Percentiles rank a stretch among this genome's conserved stretches.
These are phyloP conservation scores for Natrix natrix DNA, from an alignment of 2,797 vertebrate genomes.

Conservation along the genomic window DNA sequence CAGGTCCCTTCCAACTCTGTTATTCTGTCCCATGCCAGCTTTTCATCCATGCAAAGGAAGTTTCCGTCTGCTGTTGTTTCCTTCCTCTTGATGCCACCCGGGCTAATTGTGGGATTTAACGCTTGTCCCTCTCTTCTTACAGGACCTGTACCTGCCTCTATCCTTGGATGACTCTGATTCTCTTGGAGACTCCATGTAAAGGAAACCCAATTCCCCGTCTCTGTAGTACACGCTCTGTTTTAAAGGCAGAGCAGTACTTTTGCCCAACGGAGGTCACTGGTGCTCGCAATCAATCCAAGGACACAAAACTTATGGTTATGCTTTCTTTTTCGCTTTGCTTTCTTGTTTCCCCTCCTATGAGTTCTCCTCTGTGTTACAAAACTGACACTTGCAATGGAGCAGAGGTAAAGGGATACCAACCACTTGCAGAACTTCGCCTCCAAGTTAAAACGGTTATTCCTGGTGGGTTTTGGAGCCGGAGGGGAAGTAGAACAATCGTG, in stretches of 20 bases:
- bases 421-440: slow-evolving; percentile 52
- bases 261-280: slow-evolving; percentile 69
- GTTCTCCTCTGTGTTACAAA: slow-evolving; percentile 76
- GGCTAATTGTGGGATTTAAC: slow-evolving; percentile 62
- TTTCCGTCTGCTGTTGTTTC: neutral
- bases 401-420: slow-evolving; percentile 77
- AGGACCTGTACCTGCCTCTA: slow-evolving; percentile 97
- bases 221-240: slow-evolving; percentile 54
- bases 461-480: slow-evolving; percentile 45
- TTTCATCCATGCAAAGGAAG: slow-evolving; percentile 3
- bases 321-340: slow-evolving; percentile 60
- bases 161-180: slow-evolving; percentile 98
- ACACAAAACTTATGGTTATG: slow-evolving; percentile 65
- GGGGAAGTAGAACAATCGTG: neutral
- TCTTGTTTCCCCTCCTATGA: slow-evolving; percentile 73
- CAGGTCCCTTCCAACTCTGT: neutral
- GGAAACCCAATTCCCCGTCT: slow-evolving; percentile 22
- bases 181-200: slow-evolving; percentile 94
- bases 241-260: slow-evolving; percentile 62
- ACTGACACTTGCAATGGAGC: slow-evolving; percentile 67
- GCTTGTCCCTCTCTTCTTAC: slow-evolving; percentile 66
- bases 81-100: neutral
- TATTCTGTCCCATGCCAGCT: neutral
- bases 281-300: slow-evolving; percentile 72
- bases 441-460: slow-evolving; percentile 50